Percentiles rank a stretch among this genome's conserved stretches.
Evolutionary conservation across 1,140 invertebrate species (phyloP).

Genomic region (Drosophila grimshawi): DNA sequence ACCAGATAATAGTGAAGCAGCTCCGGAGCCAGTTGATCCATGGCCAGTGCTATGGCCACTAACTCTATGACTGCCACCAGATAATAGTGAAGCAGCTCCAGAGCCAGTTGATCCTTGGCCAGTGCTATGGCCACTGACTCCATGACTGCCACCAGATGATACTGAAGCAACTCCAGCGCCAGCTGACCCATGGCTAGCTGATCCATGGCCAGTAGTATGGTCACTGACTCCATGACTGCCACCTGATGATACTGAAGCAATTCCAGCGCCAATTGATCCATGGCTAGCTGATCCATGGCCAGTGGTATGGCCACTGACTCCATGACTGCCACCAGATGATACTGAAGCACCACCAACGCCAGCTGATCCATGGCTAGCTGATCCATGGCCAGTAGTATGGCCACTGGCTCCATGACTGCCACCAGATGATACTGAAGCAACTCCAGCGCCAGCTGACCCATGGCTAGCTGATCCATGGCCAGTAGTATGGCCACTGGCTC

Average conservation of each 20-base stretch:
- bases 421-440: too few relatives aligned
- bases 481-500: constrained; percentile 3
- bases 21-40: background rate
- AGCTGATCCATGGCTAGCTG: constrained; percentile 18
- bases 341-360: too few relatives aligned
- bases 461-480: constrained; percentile 38
- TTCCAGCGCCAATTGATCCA: background rate
- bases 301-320: constrained; percentile 4
- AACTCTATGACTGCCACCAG: constrained; percentile 25
- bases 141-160: constrained; percentile 1
- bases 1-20: too few relatives aligned
- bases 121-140: constrained; percentile 4
- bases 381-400: constrained; percentile 20
- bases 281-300: constrained; percentile 38
- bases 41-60: too few relatives aligned
- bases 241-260: too few relatives aligned
- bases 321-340: too few relatives aligned
- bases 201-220: constrained; percentile 20
- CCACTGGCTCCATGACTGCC: constrained; percentile 6
- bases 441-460: background rate
- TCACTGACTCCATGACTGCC: constrained; percentile 5
- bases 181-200: constrained; percentile 18
- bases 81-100: background rate
- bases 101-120: constrained; percentile 3
- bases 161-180: background rate